Percentiles rank a stretch among this genome's conserved stretches.
Evolutionary conservation across 2,888 invertebrate genomes (phyloP).

Genomic region (Apamea epomidion): DNA sequence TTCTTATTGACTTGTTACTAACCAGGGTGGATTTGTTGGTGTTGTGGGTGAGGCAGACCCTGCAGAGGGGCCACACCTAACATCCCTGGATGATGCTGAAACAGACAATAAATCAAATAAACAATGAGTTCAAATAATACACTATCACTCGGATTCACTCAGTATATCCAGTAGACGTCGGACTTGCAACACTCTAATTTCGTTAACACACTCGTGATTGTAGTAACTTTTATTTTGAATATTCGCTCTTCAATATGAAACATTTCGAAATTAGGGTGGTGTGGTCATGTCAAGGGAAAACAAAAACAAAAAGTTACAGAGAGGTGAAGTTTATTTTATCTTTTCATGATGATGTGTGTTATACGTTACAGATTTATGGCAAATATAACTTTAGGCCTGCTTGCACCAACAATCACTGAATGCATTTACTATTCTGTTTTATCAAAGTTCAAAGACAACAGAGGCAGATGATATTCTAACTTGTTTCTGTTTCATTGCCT

Average conservation of each 20-base stretch:
- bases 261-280: background rate
- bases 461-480: no score
- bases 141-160: background rate
- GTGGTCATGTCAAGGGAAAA: background rate
- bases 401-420: background rate
- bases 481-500: no score
- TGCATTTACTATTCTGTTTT: background rate
- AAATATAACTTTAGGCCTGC: background rate
- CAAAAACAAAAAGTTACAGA: background rate
- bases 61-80: slow-evolving; percentile 87
- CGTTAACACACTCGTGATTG: background rate
- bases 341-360: background rate
- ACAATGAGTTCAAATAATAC: slow-evolving; percentile 7
- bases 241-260: background rate
- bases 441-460: background rate
- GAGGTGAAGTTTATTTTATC: background rate
- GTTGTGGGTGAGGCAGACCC: slow-evolving; percentile 90
- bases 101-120: slow-evolving; percentile 61
- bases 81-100: slow-evolving; percentile 90
- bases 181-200: background rate
- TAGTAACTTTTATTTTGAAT: background rate
- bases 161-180: background rate
- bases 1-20: slow-evolving; percentile 46
- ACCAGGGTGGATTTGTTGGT: slow-evolving; percentile 89
- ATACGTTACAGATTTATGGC: background rate